Evolutionary conservation across 2,113 vertebrate species (phyloP), one percentile per base, ranked within the genome.

Genomic region (Corythaixoides concolor): DNA sequence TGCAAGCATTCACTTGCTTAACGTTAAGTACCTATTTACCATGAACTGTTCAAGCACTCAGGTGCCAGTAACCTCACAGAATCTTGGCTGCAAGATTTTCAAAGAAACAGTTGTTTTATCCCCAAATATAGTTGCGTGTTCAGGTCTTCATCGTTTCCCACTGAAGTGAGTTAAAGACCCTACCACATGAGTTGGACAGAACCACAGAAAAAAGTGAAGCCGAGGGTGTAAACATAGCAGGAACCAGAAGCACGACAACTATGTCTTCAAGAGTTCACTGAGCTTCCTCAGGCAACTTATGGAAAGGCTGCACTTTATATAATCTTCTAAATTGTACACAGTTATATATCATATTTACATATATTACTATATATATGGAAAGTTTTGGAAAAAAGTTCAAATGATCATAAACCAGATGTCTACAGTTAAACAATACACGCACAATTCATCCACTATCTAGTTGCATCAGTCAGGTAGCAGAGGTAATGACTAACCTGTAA

Each of bases 271-370:
- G 89, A 95, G 88, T 66, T 93, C 55, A 70, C 39, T 73, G 39
- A 59, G 56, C 93, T 88, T 91, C 60, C 95, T 92, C 75, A 95
- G 60, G 78, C 81, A 93, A 77, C 18, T 68, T 92, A 73, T 24
- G 90, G 88, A 89, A 93, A 96, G 91, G 95, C 88, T 94, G 92
- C 85, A 76, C 66, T 95, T 66, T 80, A 90, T 92, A 66, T 26
- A 73, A 89, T 90, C 55, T 72, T 92, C 85, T 81, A 92, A 85
- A 49, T 86, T 66, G 59, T 52, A 62, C 13, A 80, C 58, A 91
- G 89, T 85, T 95, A 77, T 80, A 89, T 91, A 80, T 79, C 32
- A 20, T 97, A 96, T 96, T 97, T 97, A 98, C 90, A 97, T 85
- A 93, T 87, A 52, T 90, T 95, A 88, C 69, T 97, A 69, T 81